Conservation (phyloP, 2,797 vertebrate species). For the Phrynocephalus guinanensis region DNA sequence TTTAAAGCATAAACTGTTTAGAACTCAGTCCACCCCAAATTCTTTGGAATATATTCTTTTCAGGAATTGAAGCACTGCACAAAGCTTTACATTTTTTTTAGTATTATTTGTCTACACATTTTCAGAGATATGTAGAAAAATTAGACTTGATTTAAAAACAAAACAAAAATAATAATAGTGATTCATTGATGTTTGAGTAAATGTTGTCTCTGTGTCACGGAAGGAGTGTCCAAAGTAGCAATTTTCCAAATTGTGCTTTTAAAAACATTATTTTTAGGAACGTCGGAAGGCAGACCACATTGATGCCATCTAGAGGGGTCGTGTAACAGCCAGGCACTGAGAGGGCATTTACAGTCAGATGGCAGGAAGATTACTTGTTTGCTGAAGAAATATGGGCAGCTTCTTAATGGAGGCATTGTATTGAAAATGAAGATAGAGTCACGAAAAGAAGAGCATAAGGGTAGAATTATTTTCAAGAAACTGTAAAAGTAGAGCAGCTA, state of each 20-base stretch:
- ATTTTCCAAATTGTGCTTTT: background rate
- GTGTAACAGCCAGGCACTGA: background rate
- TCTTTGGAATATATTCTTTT: background rate
- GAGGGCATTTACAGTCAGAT: background rate
- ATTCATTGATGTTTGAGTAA: too few relatives aligned
- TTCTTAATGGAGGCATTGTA: background rate
- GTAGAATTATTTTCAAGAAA: background rate
- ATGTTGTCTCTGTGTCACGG: background rate
- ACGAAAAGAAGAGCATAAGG: too few relatives aligned
- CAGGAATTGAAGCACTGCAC: background rate
- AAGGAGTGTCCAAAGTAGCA: background rate
- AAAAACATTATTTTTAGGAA: background rate
- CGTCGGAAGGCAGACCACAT: background rate
- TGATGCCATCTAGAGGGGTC: background rate
- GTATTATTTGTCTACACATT: background rate
- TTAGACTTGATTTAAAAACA: background rate
- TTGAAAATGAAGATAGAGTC: background rate
- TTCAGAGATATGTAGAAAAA: background rate
- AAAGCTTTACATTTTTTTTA: background rate
- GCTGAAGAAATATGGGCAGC: background rate
- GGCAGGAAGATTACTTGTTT: background rate
- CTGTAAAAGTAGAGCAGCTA: too few relatives aligned
- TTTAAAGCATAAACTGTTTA: too few relatives aligned
- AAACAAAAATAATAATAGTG: too few relatives aligned
- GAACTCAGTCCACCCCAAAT: background rate